Evolutionary conservation across 1,140 invertebrate species (phyloP), one percentile per base, ranked within the genome.

Genomic region (Bombus impatiens): DNA sequence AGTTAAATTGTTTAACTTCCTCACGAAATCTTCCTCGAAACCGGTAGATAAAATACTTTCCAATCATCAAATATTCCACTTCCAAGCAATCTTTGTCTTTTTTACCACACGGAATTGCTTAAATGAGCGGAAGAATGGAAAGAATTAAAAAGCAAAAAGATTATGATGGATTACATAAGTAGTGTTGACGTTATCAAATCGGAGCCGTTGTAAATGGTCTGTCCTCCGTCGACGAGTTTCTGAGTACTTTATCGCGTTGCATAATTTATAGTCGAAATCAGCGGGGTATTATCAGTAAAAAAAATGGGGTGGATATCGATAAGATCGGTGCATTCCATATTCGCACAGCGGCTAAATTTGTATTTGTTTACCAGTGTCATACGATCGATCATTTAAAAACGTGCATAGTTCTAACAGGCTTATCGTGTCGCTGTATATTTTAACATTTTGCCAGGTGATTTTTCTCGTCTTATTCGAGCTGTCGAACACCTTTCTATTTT

Each of bases 401-500:
- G 8, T 13, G 28, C 28, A 62, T n/a, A 13, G 53, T 18, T 44
- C 32, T 65, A 25, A 53, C 67, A 40, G 6, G 67, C 18, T 81
- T 81, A 81, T 80, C 84, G 78, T 57, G 78, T 81, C 57, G 47
- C 32, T 32, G 84, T 53, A 74, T 74, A 67, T 81, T 81, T 81
- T 81, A 71, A 84, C 78, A 80, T 86, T 81, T 80, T 72, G 10
- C 68, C 40, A 12, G 10, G 9, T 22, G 74, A 65, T 81, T 80
- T 80, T 86, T 35, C 9, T n/a, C 35, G n/a, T 22, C 28, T 15
- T 74, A 65, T 80, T 65, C 44, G 71, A 74, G 78, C 68, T 37
- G 78, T 74, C 84, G 84, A 59, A 78, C 82, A 40, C 82, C 82
- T 84, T 84, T 84, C 82, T 84, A 84, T 84, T 84, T 68, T 9